Percentiles rank a stretch among this genome's conserved stretches.
phyloP scores from a whole-genome alignment of 2,113 vertebrate species.

The Theropithecus gelada region DNA sequence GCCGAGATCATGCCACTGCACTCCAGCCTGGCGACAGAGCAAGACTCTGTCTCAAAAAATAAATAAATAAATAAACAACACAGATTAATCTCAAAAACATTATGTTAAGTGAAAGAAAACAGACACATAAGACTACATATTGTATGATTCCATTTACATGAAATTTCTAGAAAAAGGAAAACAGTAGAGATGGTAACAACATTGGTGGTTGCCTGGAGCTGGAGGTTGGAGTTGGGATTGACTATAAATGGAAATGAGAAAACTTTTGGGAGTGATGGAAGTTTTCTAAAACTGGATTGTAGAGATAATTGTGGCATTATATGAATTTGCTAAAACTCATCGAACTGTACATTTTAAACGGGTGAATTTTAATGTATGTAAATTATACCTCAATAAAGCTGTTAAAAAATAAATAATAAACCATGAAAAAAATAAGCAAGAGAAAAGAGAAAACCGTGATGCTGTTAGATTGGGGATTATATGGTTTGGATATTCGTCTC shows the following conservation, averaged over 20 bases:
- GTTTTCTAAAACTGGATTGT: neutral
- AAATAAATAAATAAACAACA: too few species aligned
- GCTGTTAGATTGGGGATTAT: neutral
- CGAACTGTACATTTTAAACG: neutral
- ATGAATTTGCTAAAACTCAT: constrained; percentile 35
- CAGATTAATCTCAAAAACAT: neutral
- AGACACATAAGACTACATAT: neutral
- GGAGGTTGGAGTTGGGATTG: neutral
- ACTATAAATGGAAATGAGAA: neutral
- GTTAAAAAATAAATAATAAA: neutral
- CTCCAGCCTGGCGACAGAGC: too few species aligned
- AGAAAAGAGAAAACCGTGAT: neutral
- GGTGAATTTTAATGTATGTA: constrained; percentile 26
- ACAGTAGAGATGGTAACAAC: neutral
- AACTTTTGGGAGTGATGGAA: neutral
- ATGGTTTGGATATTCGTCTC: too few species aligned
- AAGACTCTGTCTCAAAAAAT: too few species aligned
- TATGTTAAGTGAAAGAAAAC: neutral
- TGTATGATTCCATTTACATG: neutral
- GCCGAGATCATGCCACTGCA: too few species aligned
- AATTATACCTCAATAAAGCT: neutral
- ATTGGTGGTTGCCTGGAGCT: neutral
- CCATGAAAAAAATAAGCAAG: neutral
- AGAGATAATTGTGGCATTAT: neutral
- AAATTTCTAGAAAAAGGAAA: neutral